Evolutionary conservation across 2,888 invertebrate genomes (phyloP), one percentile per base, ranked within the genome.

Genomic region (Atethmia centrago): DNA sequence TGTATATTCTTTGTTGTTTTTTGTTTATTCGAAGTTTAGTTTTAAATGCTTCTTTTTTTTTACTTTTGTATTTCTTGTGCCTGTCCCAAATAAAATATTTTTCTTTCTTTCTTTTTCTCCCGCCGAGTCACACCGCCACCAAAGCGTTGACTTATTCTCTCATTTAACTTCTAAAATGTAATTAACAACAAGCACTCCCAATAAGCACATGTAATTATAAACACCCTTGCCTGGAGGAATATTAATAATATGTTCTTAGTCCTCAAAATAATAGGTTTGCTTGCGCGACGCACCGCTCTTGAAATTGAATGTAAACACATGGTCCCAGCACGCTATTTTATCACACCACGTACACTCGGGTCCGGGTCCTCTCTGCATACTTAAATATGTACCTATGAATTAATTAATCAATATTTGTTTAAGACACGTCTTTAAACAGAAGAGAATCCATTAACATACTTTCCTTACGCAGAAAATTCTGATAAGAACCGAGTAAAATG

Each of bases 291-390:
- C 66, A 77, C 69, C 76, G 69, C 64, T 72, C 70, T 71, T 74
- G 67, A 83, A 84, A 85, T 85, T 86, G 75, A 84, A 86, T 77
- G 80, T 83, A 80, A 84, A 81, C 72, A 84, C 42, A 36, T 8
- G 51, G 36, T 45, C 36, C 70, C 56, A 74, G 65, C 61, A 56
- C 62, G 59, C 53, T 40, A 59, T 80, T 80, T 80, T 77, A 73
- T 70, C 75, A 73, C 78, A 66, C 64, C 62, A 42, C 59, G 72
- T 76, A 67, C 53, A 69, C 62, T 66, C 19, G 62, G 61, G 62
- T 51, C 73, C 65, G 56, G 49, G 66, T 25, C 45, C 59, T 55
- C 36, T 71, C 19, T 59, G 66, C 64, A 74, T 71, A 70, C 62
- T 72, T 74, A 70, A 81, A 76, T 81, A 71, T 76, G 47, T 28